A percentile compares a stretch with the other conserved stretches of the same genome.
phyloP scores from a whole-genome alignment of 2,113 vertebrate species.

The Nesogale talazaci region DNA sequence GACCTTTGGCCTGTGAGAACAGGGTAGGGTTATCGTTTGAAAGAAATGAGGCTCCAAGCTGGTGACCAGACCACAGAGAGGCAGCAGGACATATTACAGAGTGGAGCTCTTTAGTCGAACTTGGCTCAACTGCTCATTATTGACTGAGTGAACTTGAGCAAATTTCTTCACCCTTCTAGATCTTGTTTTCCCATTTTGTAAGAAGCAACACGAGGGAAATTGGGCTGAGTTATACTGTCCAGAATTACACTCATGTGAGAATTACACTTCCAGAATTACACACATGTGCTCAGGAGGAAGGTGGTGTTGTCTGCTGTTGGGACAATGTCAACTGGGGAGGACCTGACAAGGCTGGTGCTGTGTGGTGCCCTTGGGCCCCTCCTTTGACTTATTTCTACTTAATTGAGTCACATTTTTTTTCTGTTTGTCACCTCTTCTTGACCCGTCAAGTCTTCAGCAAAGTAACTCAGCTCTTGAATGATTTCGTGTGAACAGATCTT shows the following conservation, averaged over 20 bases:
- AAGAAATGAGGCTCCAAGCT: not conserved
- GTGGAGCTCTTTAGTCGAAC: not conserved
- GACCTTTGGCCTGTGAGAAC: not conserved
- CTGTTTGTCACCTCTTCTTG: not conserved
- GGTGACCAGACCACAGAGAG: not conserved
- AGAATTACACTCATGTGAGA: not conserved
- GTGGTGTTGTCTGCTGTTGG: not conserved
- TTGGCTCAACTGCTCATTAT: too few species aligned
- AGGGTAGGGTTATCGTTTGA: not conserved
- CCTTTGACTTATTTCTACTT: not conserved
- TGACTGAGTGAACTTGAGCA: not conserved
- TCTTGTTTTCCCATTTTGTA: accelerated
- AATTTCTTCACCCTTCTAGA: not conserved
- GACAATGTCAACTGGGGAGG: not conserved
- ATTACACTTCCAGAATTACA: too few species aligned
- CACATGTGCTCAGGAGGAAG: not conserved
- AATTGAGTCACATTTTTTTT: not conserved
- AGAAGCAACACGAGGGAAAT: not conserved
- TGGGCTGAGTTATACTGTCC: not conserved
- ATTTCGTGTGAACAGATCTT: not conserved
- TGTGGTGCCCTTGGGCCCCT: not conserved
- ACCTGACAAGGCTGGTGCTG: too few species aligned
- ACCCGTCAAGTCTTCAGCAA: not conserved
- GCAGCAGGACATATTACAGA: not conserved
- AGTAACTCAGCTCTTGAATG: not conserved